Percentiles rank a stretch among this genome's conserved stretches.
phyloP scores from a whole-genome alignment of 2,888 invertebrate genomes.

The Chloromyia formosa region DNA sequence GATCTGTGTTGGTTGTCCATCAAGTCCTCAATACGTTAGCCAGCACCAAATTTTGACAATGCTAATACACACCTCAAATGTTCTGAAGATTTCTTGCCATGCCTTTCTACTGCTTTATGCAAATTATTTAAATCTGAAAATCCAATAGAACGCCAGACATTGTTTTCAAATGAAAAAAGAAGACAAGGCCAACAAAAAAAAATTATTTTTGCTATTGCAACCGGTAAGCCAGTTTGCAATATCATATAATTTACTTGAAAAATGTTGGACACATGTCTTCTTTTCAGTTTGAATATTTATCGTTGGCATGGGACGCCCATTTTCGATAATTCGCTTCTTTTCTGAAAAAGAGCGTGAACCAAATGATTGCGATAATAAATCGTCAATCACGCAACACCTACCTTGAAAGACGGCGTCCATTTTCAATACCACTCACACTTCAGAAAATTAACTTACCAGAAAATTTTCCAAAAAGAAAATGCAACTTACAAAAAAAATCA shows the following conservation, averaged over 20 bases:
- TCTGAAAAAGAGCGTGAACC: too few species aligned
- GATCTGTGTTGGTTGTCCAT: neutral
- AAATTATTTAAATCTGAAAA: neutral
- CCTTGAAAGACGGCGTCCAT: too few species aligned
- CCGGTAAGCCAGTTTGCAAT: neutral
- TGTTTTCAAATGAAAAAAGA: neutral
- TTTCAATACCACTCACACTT: too few species aligned
- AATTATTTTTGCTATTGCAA: neutral
- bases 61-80: neutral
- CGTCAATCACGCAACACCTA: too few species aligned
- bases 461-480: too few species aligned
- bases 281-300: neutral
- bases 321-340: too few species aligned
- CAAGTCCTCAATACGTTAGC: neutral
- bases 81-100: neutral
- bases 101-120: neutral
- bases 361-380: too few species aligned
- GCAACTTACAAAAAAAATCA: too few species aligned
- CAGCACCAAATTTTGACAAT: neutral
- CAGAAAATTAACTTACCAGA: too few species aligned
- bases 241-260: too few species aligned
- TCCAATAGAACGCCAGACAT: neutral
- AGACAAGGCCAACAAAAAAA: neutral
- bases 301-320: too few species aligned
- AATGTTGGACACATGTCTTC: neutral